Evolutionary conservation across 1,140 invertebrate genomes (phyloP), one percentile per base, ranked within the genome.

Genomic region (Drosophila triauraria): DNA sequence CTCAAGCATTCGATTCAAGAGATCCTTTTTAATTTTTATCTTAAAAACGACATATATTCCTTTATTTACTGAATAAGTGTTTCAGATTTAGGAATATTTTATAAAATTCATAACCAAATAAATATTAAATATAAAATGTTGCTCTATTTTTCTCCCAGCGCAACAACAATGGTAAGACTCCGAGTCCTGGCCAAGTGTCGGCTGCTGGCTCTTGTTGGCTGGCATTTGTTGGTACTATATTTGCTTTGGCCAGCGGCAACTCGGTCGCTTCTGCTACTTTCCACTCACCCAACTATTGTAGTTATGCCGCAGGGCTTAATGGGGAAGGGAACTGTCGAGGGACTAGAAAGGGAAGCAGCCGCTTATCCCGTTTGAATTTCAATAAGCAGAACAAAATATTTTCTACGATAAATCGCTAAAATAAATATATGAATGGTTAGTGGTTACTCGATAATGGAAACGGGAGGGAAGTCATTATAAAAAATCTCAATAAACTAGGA

Each of bases 361-460:
- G 43, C 51, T 48, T 82, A 56, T 57, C 77, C 65, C 38, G 71
- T 74, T 76, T 80, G 80, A 82, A 87, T 87, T 87, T 87, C 84
- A 87, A 87, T 87, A 88, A 88, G 76, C 84, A 78, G 43, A 59
- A 67, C 38, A 50, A 80, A 80, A 83, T 80, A 88, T 83, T 83
- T 83, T 46, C 48, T 44, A 60, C 83, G 35, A 87, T 86, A 86
- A 86, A 88, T 87, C 80, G 80, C 27, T 65, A 40, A 38, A 82
- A 74, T 69, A 47, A 46, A 79, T 68, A 53, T 63, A 50, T 43
- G 30, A 63, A 44, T 38, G 10, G 23, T 17, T 53, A 76, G 53
- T 57, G 32, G 62, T 40, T 32, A 43, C 48, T 54, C 53, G 35
- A 46, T 54, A 75, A 74, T 38, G n/a, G 12, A 17, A 50, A 47